Evolutionary conservation across 2,888 invertebrate genomes (phyloP).

Genomic region (Hipparchia sbordonii): DNA sequence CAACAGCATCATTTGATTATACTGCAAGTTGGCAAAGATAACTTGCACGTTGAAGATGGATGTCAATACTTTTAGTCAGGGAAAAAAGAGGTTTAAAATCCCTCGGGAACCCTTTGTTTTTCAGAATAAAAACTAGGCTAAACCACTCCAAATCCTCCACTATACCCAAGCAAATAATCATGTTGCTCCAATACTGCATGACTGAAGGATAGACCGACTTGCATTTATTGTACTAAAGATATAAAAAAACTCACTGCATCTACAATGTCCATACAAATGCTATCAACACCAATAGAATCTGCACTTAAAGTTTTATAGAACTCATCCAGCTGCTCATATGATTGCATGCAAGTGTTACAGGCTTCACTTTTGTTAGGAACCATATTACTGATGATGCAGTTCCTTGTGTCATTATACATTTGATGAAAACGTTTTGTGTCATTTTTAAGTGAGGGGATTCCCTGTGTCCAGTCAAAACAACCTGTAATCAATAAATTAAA

Average conservation of each 20-base stretch:
- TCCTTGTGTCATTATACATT: slow-evolving; percentile 68
- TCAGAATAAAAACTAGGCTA: too few species aligned
- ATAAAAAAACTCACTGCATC: slow-evolving; percentile 80
- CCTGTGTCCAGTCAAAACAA: slow-evolving; percentile 79
- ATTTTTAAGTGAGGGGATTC: slow-evolving; percentile 71
- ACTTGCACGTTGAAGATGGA: too few species aligned
- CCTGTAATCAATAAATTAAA: slow-evolving; percentile 62
- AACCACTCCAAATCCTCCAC: too few species aligned
- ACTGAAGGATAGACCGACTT: too few species aligned
- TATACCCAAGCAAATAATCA: too few species aligned
- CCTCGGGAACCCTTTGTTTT: too few species aligned
- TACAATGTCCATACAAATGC: slow-evolving; percentile 86
- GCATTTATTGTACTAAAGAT: too few species aligned
- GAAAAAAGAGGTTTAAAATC: too few species aligned
- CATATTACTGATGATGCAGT: slow-evolving; percentile 65
- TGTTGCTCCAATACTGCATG: too few species aligned
- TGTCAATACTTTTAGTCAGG: too few species aligned
- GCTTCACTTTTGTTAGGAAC: slow-evolving; percentile 58
- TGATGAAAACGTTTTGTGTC: slow-evolving; percentile 75
- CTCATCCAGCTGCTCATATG: slow-evolving; percentile 79
- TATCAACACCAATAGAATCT: slow-evolving; percentile 81
- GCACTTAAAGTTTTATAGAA: slow-evolving; percentile 82
- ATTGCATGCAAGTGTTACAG: slow-evolving; percentile 80
- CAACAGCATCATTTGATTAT: too few species aligned
- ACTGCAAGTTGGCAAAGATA: too few species aligned